Base-by-base conservation (phyloP, 2,888 invertebrate species). In the Erebia epiphron region DNA sequence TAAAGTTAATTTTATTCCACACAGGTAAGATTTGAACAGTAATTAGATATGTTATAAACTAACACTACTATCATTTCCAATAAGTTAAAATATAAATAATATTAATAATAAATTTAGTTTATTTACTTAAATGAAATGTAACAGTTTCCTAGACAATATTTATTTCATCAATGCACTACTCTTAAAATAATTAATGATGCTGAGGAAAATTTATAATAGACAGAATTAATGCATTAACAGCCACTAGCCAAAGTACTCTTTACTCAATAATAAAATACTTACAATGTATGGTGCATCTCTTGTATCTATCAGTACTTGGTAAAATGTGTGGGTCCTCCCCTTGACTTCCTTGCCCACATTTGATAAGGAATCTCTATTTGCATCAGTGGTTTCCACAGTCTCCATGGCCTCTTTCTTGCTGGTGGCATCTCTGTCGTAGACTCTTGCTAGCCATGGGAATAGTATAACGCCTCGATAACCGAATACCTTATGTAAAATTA, bases 291-390 rank as follows among this genome's bases (percentile, higher is more conserved):
- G 98, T 83, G 98, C 98, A 94, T 99, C 99, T 83, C 99, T 95
- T 73, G 98, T 97, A 89, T 99, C 99, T 78, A 99, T 99, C 57
- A 99, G 94, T 57, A 99, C 99, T 94, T 99, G 99, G 89, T 99
- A 99, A 88, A 98, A 99, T 54, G 98, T 97, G 82, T 98, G 98
- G 9, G 98, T 97, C 84, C 96, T 95, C 62, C 98, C 98, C 88
- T 98, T 97, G 11, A 98, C 97, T 91, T 98, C 98, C 85, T 97
- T 97, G 46, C 96, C 96, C 16, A 96, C 96, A 76, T 87, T 93
- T 13, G 93, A 91, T 64, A 92, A 78, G 66, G 88, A 85, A 77
- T 92, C 92, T 57, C 86, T 88, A 21, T 88, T 80, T 14, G 81
- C 76, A 46, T 90, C 90, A 3, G 82, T 58, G n/a, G 80, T 68